Base-by-base conservation (phyloP, 2,113 vertebrate species). In the Eulemur macaco region DNA sequence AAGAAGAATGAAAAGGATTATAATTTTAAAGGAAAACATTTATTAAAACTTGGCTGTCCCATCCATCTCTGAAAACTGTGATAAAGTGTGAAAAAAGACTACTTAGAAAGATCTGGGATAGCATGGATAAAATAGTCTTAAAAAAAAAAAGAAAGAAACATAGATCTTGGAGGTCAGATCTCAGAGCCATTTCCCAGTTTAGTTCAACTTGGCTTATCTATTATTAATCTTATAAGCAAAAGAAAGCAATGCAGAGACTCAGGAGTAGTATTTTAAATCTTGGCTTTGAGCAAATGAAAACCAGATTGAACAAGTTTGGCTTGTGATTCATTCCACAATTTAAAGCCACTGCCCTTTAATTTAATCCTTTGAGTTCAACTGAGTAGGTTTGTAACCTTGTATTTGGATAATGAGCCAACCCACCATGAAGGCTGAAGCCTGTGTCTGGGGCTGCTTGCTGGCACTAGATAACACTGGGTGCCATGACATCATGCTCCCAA, bases 401-500 rank as follows among this genome's bases (percentile, higher is more conserved):
- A 89, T 97, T 96, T 71, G 56, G 94, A 97, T 87, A 34, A 96
- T 92, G 89, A 97, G 83, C 58, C 83, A 92, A 93, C 78, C 96
- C 81, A 34, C 60, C 0, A 0, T 23, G 93, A 96, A 97, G 96
- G 83, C 96, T 97, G 93, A 96, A 94, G 92, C 91, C 88, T 89
- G 92, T 82, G 77, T 92, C 93, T 97, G 63, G 88, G 37, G 82
- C 91, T 97, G 14, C 89, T 98, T 74, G 84, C 6, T 66, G 97
- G 96, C 96, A 96, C 96, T 96, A 91, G 1, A 0, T 93, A 69
- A 98, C 58, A 89, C 37, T 11, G 97, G 87, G 96, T 54, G 71
- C 47, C 92, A 73, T 98, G 98, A 98, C 93, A 97, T 98, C 98
- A 98, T 58, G 14, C 95, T 97, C 97, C 97, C 97, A 52, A 89